phyloP scores from a whole-genome alignment of 1,140 invertebrate species.

The Cherax destructor region DNA sequence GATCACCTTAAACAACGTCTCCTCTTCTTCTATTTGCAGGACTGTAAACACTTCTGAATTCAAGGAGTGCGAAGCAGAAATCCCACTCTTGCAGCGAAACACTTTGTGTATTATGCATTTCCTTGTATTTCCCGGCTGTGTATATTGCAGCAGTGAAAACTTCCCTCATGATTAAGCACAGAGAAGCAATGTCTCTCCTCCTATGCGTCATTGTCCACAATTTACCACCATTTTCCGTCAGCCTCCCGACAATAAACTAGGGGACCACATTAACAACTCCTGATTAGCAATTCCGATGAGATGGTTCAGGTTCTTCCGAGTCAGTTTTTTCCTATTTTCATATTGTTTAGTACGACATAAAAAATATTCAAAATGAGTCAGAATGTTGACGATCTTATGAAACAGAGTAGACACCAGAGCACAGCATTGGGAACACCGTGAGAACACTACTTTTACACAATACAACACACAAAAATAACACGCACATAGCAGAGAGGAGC shows the following conservation, averaged over 20 bases:
- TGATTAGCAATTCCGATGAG: constrained; percentile 38
- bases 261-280: background rate
- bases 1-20: too few species aligned
- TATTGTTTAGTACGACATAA: background rate
- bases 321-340: background rate
- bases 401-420: background rate
- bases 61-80: too few species aligned
- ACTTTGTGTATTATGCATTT: too few species aligned
- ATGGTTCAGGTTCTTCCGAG: constrained; percentile 2
- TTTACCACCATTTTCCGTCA: constrained; percentile 27
- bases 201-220: background rate
- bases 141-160: too few species aligned
- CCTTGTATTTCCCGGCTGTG: too few species aligned
- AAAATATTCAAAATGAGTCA: background rate
- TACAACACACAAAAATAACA: too few species aligned
- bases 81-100: too few species aligned
- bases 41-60: too few species aligned
- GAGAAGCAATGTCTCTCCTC: background rate
- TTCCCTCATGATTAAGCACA: too few species aligned
- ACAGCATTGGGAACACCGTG: background rate
- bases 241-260: constrained; percentile 4
- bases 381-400: background rate
- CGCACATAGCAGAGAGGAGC: too few species aligned
- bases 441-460: background rate
- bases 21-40: too few species aligned